Evolutionary conservation across 2,113 vertebrate species (phyloP).

Genomic region (Hoplias malabaricus): DNA sequence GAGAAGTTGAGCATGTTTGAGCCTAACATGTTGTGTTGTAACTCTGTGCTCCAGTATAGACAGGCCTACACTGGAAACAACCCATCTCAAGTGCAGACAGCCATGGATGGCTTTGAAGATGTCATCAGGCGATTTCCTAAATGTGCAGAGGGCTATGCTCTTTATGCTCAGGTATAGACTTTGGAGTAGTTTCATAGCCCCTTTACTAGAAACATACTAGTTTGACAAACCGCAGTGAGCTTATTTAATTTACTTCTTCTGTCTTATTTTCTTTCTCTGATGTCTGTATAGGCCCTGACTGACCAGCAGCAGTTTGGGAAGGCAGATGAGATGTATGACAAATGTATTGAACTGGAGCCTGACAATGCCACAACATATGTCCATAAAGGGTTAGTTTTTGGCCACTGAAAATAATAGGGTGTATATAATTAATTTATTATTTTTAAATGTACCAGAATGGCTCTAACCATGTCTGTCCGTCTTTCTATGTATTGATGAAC

Average conservation of each 20-base stretch:
- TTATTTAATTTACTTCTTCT: background rate
- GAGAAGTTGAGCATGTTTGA: background rate
- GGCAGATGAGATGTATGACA: conserved; percentile 99
- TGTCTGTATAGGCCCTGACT: conserved; percentile 84
- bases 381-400: conserved; percentile 89
- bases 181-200: background rate
- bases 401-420: too few relatives aligned
- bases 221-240: too few relatives aligned
- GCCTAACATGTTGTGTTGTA: background rate
- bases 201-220: too few relatives aligned
- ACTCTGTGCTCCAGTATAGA: conserved; percentile 81
- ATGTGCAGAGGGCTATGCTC: conserved; percentile 96
- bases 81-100: conserved; percentile 88
- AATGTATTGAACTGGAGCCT: conserved; percentile 96
- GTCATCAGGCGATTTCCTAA: conserved; percentile 92
- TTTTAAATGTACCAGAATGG: too few relatives aligned
- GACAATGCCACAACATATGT: conserved; percentile 98
- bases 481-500: conserved; percentile 30
- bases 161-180: conserved; percentile 90
- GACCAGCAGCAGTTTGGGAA: conserved; percentile 98
- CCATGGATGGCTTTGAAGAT: conserved; percentile 96
- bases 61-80: conserved; percentile 98
- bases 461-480: background rate
- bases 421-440: background rate
- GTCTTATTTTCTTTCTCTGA: background rate